Evolutionary conservation across 2,797 vertebrate genomes (phyloP), one percentile per base, ranked within the genome.

Genomic region (Sebastes iracundus): DNA sequence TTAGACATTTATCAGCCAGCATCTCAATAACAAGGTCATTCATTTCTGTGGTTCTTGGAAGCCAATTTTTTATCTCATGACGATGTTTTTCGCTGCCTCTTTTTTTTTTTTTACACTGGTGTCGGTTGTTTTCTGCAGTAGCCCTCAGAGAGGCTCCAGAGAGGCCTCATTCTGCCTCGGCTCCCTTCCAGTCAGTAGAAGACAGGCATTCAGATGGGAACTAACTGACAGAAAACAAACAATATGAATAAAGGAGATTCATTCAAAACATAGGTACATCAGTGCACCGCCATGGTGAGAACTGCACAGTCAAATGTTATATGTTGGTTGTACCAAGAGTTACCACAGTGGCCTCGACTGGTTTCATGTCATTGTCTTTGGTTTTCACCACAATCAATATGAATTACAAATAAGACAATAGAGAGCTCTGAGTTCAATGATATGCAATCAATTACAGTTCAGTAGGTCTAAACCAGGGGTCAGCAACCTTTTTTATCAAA

Each of bases 121-220:
- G 52, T 76, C 52, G 76, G 56, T 80, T 80, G 77, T 86, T 77
- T 71, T 30, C 58, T 74, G 25, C 22, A 38, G 55, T 6, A 67
- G 33, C 27, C 12, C 12, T 42, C 7, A 7, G 22, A 5, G 10
- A 75, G n/a, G 5, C 22, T 38, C 35, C 35, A 38, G 35, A 38
- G 35, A 38, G 6, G 10, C 58, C 58, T 33, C 55, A 72, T 74
- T 52, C 56, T 74, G 30, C 25, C 32, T 25, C 5, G 1, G 14
- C 7, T 71, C 30, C 38, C 42, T 38, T 53, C 42, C 28, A 42
- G 28, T n/a, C 49, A 33, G n/a, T 11, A 3, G 9, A 22, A 22
- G 23, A 46, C 42, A 46, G 16, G 16, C 42, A 18, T 18, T 46
- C 42, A 46, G 42, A 46, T 18, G 55, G 14, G 32, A n/a, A 58